Percentiles rank a stretch among this genome's conserved stretches.
Conservation (phyloP, 2,797 vertebrate species). For the Takifugu rubripes region DNA sequence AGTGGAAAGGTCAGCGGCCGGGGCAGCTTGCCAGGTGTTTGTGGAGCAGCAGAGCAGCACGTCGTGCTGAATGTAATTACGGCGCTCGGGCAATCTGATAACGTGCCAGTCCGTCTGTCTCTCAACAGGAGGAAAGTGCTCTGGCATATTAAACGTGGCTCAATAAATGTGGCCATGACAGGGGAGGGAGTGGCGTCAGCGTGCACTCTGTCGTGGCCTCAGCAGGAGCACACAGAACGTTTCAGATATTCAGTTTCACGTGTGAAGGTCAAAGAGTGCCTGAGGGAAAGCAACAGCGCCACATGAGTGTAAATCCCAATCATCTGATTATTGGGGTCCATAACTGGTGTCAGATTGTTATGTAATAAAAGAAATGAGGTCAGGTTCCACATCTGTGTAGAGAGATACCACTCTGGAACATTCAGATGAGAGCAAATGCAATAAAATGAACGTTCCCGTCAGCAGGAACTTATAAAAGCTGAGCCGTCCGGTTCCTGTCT, state of each 20-base stretch:
- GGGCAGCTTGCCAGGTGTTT: slow-evolving; percentile 64
- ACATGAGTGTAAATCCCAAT: too few species aligned
- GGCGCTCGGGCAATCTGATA: slow-evolving; percentile 66
- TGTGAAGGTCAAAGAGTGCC: background rate
- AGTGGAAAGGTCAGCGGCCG: slow-evolving; percentile 60
- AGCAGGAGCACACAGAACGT: background rate
- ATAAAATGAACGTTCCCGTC: slow-evolving; percentile 14
- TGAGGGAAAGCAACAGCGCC: background rate
- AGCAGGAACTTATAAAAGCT: slow-evolving; percentile 4
- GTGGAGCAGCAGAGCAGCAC: slow-evolving; percentile 55
- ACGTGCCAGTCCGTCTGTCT: slow-evolving; percentile 66
- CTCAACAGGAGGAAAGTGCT: slow-evolving; percentile 60
- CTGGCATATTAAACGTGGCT: slow-evolving; percentile 62
- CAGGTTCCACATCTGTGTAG: too few species aligned
- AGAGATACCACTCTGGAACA: background rate
- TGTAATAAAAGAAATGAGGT: too few species aligned
- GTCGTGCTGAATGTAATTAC: slow-evolving; percentile 69
- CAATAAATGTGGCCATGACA: slow-evolving; percentile 33
- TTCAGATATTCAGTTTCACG: background rate
- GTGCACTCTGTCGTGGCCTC: background rate
- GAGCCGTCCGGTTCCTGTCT: slow-evolving; percentile 17
- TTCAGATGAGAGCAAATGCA: background rate
- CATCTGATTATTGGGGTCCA: background rate
- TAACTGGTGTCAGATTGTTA: background rate
- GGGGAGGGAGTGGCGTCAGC: slow-evolving; percentile 9